Base-by-base conservation (phyloP, 2,113 vertebrate species). In the Capreolus pygargus region DNA sequence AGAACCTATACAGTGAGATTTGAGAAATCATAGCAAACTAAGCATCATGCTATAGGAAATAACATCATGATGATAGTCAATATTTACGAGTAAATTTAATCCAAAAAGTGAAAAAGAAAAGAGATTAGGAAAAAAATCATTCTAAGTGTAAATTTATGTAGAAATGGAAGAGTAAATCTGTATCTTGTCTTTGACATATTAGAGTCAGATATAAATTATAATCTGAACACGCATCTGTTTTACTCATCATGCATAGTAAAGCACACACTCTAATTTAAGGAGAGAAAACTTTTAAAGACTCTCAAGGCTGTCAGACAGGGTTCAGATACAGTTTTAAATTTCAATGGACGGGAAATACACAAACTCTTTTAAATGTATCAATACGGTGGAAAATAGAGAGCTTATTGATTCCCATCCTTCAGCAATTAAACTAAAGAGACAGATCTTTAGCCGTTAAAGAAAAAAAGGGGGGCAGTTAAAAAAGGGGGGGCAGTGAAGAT, bases 231-330 rank as follows among this genome's bases (percentile, higher is more conserved):
- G 6, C 16, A 27, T 2, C 25, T 70, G 15, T 83, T 45, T 36
- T 83, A 54, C 19, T 76, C 50, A 83, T 54, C 19, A 36, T 36
- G 19, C 50, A 54, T 25, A 39, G 4, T 43, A 25, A 90, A 55
- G 0, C 0, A 45, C 1, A 13, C 23, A 54, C 25, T 33, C 6
- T 14, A 19, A 2, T 4, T 55, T 47, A n/a, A 36, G 12, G 30
- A 89, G 1, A 7, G 0, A 57, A 89, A 81, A 14, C 1, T 83
- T 60, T 27, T 58, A 64, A 64, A 60, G 6, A 33, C 6, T 60
- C 3, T 78, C 39, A 43, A 2, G 3, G 12, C 55, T 83, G 13
- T 30, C 21, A 67, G 28, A 85, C 3, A 28, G 2, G 11, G 4
- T 28, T 78, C 30, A 64, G 57, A 58, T 21, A 60, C 14, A 50